Base-by-base conservation (phyloP, 2,797 vertebrate species). In the Urosaurus nigricauda region DNA sequence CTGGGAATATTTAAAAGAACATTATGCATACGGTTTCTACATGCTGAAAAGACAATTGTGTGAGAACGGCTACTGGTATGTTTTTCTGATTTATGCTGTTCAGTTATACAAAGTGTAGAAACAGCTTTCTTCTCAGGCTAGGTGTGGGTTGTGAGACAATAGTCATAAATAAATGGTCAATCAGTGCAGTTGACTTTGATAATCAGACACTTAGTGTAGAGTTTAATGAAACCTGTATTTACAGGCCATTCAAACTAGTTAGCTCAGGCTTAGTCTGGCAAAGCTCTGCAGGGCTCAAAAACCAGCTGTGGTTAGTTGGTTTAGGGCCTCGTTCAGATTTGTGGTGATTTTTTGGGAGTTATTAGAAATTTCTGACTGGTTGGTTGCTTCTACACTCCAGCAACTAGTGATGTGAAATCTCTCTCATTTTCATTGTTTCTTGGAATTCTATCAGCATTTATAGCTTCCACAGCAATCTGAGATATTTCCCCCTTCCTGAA, bases 31-130 rank as follows among this genome's bases (percentile, higher is more conserved):
- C 68, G 68, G 37, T 68, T 82, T 53, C 60, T 77, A 24, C 47
- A 51, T 83, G n/a, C 35, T 65, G 47, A 32, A 65, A 35, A 21
- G 12, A 19, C n/a, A 13, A 14, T 12, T 26, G 26, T 70, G 81
- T 73, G 43, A 78, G 60, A 68, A 68, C 40, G 7, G 14, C 2
- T 78, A 51, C 32, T 35, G n/a, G 16, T n/a, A 74, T 47, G 21
- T 47, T 78, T 43, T 60, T 47, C 37, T 86, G 73, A 86, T n/a
- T 78, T 74, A 86, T 51, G 58, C 73, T 65, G 56, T 78, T 77
- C 84, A 17, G 58, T 51, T 83, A 12, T 70, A 51, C 4, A 26
- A 9, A 77, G 40, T 19, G 24, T 40, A 32, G 74, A 78, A 78
- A 78, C 24, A 32, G 37, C 56, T 65, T 29, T 77, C 84, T 63